These are phyloP conservation scores for Pyrocoelia pectoralis DNA, from an alignment of 2,888 invertebrate genomes.

Conservation along the genomic window DNA sequence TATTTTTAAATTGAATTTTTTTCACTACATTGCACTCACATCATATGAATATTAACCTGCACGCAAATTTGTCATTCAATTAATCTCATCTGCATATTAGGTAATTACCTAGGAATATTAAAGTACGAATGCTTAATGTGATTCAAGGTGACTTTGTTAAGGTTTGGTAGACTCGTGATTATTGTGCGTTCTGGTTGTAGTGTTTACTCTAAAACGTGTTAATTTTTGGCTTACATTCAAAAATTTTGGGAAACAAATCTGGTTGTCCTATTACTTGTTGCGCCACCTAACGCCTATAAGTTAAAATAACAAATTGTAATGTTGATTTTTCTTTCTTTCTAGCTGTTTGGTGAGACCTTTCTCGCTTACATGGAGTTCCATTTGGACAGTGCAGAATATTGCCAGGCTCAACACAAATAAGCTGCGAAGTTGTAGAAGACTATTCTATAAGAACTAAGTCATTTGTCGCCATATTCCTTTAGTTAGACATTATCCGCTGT, in stretches of 20 bases:
- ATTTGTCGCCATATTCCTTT: constrained; percentile 30
- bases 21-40: not conserved
- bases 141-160: constrained; percentile 34
- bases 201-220: constrained; percentile 31
- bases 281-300: constrained; percentile 16
- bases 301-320: constrained; percentile 7
- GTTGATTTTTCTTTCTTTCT: constrained; percentile 59
- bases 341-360: constrained; percentile 88
- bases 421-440: constrained; percentile 37
- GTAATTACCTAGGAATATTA: not conserved
- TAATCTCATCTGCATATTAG: not conserved
- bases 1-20: not conserved
- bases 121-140: constrained; percentile 9
- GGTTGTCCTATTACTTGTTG: constrained; percentile 31
- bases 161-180: constrained; percentile 19
- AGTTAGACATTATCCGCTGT: constrained; percentile 46
- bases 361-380: constrained; percentile 98
- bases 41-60: not conserved
- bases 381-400: constrained; percentile 98
- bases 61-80: not conserved
- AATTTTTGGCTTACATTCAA: constrained; percentile 27
- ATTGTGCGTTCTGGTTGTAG: constrained; percentile 16
- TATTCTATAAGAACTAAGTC: constrained; percentile 27
- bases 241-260: constrained; percentile 28
- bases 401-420: constrained; percentile 99